Evolutionary conservation across 2,888 invertebrate genomes (phyloP), one percentile per base, ranked within the genome.

Genomic region (Vesta saturnalis): DNA sequence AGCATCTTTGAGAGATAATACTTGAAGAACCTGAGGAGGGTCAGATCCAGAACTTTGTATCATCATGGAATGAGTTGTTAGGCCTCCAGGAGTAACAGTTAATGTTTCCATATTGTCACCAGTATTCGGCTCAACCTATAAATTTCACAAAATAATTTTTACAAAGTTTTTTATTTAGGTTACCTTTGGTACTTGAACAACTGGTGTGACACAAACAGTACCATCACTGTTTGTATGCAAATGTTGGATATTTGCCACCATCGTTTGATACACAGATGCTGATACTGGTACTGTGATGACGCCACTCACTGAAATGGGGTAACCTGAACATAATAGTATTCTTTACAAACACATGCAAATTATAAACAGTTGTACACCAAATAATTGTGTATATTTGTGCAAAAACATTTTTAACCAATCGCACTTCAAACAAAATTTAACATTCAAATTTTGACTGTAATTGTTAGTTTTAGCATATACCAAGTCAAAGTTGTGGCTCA

Each of bases 221-320:
- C 93, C 94, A 83, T 94, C 94, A 77, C 89, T 89, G 75, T 87
- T 89, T 59, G 89, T 87, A 77, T 90, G 90, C 75, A 93, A 87
- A 81, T 90, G 90, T 83, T 94, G 93, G 83, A 95, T 94, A 83
- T 94, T 94, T 64, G 96, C 94, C 81, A 96, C 94, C 89, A 97
- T 96, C 69, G 95, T 94, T 86, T 97, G 97, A 87, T 97, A 97
- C 93, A 97, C 95, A 71, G 95, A 94, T 67, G 94, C 94, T 49
- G 95, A 94, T 72, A 97, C 95, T 64, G 97, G 97, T 78, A 97
- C 94, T 63, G 97, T 96, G 83, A 97, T 96, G 86, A 97, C 96
- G 70, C 96, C 96, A 79, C 95, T 93, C 78, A 95, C 95, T 76
- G 93, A 92, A 77, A 94, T 92, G 59, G 93, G 93, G 86, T 92